phyloP scores from a whole-genome alignment of 2,797 vertebrate species.

The Platalea minor region DNA sequence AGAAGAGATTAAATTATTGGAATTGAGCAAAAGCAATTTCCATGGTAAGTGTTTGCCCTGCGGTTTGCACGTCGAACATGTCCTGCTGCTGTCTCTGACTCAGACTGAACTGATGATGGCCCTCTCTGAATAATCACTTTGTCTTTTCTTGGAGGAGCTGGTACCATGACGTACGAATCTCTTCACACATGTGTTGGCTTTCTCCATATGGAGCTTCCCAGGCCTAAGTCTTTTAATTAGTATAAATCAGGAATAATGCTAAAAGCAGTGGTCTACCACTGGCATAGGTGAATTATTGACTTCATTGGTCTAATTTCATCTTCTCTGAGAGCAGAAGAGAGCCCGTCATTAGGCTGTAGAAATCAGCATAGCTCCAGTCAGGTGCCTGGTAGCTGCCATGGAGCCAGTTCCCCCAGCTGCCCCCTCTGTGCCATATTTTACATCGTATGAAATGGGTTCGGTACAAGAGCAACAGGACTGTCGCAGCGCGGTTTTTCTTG shows the following conservation, averaged over 20 bases:
- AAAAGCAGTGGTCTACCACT: neutral
- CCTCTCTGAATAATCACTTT: neutral
- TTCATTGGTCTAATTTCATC: neutral
- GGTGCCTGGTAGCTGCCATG: neutral
- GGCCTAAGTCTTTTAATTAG: neutral
- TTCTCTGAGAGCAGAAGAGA: neutral
- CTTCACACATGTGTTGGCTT: neutral
- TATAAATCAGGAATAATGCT: neutral
- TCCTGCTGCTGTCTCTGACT: neutral
- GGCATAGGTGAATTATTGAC: neutral
- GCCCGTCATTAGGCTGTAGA: neutral
- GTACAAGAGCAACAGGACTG: neutral
- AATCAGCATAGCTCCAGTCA: neutral
- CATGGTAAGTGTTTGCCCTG: neutral
- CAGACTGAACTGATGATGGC: neutral
- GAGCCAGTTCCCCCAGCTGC: neutral
- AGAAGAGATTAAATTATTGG: slow-evolving; percentile 19
- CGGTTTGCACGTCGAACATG: neutral
- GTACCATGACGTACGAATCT: neutral
- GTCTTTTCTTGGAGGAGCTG: neutral
- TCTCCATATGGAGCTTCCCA: neutral
- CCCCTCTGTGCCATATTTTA: neutral
- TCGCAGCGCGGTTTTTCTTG: neutral
- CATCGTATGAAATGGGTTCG: neutral
- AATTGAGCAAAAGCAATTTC: slow-evolving; percentile 11